These are phyloP conservation scores for Orcinus orca DNA, from an alignment of 2,113 vertebrate species.

Conservation along the genomic window DNA sequence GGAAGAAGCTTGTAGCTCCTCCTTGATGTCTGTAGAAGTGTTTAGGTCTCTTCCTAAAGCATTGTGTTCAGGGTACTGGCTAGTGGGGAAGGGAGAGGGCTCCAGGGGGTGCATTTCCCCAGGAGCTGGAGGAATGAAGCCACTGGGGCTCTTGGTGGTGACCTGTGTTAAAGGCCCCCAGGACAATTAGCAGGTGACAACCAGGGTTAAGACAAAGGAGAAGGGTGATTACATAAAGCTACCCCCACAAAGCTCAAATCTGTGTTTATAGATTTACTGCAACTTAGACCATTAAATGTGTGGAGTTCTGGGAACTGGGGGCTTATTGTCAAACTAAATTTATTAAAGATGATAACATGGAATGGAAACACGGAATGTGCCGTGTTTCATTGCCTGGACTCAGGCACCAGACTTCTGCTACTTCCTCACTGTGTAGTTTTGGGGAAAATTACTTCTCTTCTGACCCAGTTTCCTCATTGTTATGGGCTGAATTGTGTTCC, in stretches of 20 bases:
- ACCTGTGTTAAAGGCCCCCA: not conserved
- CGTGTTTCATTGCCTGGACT: not conserved
- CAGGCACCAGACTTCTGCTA: not conserved
- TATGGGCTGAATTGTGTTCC: not conserved
- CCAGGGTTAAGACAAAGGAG: not conserved
- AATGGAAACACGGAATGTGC: not conserved
- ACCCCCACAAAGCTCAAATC: not conserved
- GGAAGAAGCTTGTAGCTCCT: not conserved
- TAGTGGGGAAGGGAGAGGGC: accelerated
- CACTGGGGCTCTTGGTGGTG: not conserved
- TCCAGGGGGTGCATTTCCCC: accelerated
- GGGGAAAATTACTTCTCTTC: not conserved
- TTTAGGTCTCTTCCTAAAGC: not conserved
- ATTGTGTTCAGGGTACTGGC: not conserved
- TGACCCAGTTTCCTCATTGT: not conserved
- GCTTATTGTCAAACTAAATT: not conserved
- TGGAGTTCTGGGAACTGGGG: not conserved
- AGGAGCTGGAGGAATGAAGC: not conserved
- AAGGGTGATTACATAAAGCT: not conserved
- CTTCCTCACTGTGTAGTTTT: not conserved
- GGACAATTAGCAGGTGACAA: not conserved
- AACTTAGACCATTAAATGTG: not conserved
- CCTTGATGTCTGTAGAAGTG: not conserved
- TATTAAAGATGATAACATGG: not conserved
- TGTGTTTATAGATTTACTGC: not conserved